Evolutionary conservation across 2,113 vertebrate genomes (phyloP).

Genomic region (Mus pahari): DNA sequence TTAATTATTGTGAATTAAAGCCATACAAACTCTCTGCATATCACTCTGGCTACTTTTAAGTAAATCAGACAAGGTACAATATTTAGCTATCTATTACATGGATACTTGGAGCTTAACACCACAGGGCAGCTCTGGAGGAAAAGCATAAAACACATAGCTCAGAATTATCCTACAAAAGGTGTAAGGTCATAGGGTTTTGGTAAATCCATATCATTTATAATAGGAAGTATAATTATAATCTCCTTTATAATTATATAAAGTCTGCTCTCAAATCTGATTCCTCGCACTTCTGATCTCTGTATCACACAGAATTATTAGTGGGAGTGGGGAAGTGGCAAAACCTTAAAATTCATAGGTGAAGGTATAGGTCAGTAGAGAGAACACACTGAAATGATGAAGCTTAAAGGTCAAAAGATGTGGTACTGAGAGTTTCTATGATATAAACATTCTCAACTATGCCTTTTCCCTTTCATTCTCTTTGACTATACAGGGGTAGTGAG

Average conservation of each 20-base stretch:
- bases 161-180: conserved; percentile 20
- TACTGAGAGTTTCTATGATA: not conserved
- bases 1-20: not conserved
- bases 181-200: not conserved
- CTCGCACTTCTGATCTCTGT: not conserved
- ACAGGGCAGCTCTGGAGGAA: not conserved
- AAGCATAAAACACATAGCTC: not conserved
- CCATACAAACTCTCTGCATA: not conserved
- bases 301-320: not conserved
- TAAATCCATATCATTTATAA: conserved; percentile 42
- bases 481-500: not conserved
- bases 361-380: not conserved
- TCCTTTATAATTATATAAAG: not conserved
- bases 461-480: conserved; percentile 42
- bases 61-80: not conserved
- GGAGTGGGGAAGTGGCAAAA: not conserved
- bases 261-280: conserved; percentile 29
- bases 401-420: not conserved
- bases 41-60: not conserved
- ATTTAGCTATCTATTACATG: not conserved
- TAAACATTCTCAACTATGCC: not conserved
- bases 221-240: conserved; percentile 7
- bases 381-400: not conserved
- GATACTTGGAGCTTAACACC: not conserved
- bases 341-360: not conserved